Evolutionary conservation across 2,797 vertebrate genomes (phyloP).

Genomic region (Typhlichthys eigenmanni): DNA sequence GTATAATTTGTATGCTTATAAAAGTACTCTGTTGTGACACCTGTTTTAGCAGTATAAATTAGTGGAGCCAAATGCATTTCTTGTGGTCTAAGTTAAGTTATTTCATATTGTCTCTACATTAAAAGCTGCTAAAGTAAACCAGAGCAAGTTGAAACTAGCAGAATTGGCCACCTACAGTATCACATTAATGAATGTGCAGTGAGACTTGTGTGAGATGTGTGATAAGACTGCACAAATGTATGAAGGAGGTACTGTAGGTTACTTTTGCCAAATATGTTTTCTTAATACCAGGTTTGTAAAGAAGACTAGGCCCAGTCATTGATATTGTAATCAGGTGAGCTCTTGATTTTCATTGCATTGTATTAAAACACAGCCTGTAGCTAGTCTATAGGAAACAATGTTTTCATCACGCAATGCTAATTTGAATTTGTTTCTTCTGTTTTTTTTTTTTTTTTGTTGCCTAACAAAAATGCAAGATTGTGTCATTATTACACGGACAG

Average conservation of each 20-base stretch:
- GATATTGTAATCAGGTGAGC: no score
- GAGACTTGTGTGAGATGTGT: not conserved
- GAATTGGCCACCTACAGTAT: not conserved
- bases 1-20: no score
- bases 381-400: not conserved
- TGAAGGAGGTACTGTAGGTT: not conserved
- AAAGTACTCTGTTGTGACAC: no score
- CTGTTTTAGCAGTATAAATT: no score
- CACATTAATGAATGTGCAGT: no score
- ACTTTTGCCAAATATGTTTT: not conserved
- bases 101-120: not conserved
- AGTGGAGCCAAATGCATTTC: not conserved
- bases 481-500: constrained; percentile 30
- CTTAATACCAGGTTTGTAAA: not conserved
- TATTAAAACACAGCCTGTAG: not conserved
- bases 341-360: no score
- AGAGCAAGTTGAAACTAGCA: constrained; percentile 4
- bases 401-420: no score
- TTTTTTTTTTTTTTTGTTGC: not conserved
- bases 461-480: constrained; percentile 24
- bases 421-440: no score
- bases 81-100: not conserved
- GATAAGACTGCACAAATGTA: not conserved
- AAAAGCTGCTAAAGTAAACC: constrained; percentile 1
- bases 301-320: no score